Percentiles rank a stretch among this genome's conserved stretches.
Conservation (phyloP, 2,113 vertebrate species). For the Otus sunia region DNA sequence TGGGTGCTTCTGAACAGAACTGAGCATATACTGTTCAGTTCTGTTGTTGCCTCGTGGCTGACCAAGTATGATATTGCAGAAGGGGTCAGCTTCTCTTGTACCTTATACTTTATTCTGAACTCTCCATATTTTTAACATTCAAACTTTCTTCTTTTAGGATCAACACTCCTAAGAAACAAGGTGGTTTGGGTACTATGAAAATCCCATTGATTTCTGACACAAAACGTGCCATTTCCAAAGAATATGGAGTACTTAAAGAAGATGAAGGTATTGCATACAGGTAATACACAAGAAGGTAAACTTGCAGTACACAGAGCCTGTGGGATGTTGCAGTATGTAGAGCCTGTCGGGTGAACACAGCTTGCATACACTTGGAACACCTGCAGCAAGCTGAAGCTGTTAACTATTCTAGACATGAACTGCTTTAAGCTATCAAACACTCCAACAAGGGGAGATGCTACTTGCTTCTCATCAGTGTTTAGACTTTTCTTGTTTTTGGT, state of each 20-base stretch:
- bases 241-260: conserved; percentile 93
- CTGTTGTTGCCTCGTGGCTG: not conserved
- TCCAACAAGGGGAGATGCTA: not conserved
- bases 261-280: conserved; percentile 96
- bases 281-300: conserved; percentile 65
- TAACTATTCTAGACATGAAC: not conserved
- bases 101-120: not conserved
- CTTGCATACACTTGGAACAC: not conserved
- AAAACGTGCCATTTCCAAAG: conserved; percentile 82
- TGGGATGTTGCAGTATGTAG: not conserved
- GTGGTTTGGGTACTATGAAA: conserved; percentile 92
- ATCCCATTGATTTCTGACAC: conserved; percentile 92
- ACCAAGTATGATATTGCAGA: not conserved
- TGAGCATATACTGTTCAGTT: not conserved
- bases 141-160: conserved; percentile 73
- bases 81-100: not conserved
- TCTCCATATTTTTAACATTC: not conserved
- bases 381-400: not conserved
- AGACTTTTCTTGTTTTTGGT: not conserved
- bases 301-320: not conserved
- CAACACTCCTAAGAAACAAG: conserved; percentile 92
- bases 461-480: not conserved
- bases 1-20: not conserved
- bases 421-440: not conserved
- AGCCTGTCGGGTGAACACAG: not conserved